phyloP scores from a whole-genome alignment of 1,140 invertebrate genomes.

The Drosophila pseudoananassae region DNA sequence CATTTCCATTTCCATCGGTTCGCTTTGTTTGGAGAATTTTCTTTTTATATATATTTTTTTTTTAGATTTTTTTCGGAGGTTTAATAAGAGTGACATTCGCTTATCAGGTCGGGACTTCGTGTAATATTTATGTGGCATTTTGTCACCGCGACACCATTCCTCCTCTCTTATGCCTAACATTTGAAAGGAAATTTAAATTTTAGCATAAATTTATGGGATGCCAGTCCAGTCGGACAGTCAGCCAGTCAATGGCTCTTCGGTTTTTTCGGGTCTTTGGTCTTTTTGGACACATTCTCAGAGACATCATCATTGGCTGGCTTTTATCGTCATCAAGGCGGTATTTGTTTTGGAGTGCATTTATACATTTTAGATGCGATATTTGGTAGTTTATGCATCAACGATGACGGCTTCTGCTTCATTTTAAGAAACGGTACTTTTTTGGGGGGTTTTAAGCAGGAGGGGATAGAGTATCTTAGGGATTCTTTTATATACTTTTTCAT shows the following conservation, averaged over 20 bases:
- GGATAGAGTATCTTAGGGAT: not conserved
- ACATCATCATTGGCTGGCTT: slow-evolving; percentile 30
- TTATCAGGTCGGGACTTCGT: slow-evolving; percentile 63
- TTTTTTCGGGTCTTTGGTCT: not conserved
- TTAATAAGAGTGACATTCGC: slow-evolving; percentile 75
- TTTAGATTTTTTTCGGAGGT: not conserved
- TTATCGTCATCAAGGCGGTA: slow-evolving; percentile 39
- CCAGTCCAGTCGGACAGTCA: not conserved
- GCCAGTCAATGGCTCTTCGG: not conserved
- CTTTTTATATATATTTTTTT: slow-evolving; percentile 34
- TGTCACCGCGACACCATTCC: slow-evolving; percentile 70
- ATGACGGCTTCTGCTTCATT: slow-evolving; percentile 36
- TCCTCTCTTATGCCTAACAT: slow-evolving; percentile 32
- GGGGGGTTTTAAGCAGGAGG: too few species aligned
- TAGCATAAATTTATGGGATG: slow-evolving; percentile 76
- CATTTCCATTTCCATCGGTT: slow-evolving; percentile 52
- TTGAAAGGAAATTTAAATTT: slow-evolving; percentile 79
- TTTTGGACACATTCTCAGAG: slow-evolving; percentile 15
- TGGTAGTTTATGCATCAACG: slow-evolving; percentile 40
- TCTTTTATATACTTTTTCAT: too few species aligned
- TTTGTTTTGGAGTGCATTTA: slow-evolving; percentile 44
- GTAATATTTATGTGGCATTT: slow-evolving; percentile 80
- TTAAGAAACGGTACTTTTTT: slow-evolving; percentile 31
- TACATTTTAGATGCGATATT: slow-evolving; percentile 41
- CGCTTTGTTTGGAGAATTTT: slow-evolving; percentile 59